Base-by-base conservation (phyloP, 2,797 vertebrate species). In the Allobates femoralis region DNA sequence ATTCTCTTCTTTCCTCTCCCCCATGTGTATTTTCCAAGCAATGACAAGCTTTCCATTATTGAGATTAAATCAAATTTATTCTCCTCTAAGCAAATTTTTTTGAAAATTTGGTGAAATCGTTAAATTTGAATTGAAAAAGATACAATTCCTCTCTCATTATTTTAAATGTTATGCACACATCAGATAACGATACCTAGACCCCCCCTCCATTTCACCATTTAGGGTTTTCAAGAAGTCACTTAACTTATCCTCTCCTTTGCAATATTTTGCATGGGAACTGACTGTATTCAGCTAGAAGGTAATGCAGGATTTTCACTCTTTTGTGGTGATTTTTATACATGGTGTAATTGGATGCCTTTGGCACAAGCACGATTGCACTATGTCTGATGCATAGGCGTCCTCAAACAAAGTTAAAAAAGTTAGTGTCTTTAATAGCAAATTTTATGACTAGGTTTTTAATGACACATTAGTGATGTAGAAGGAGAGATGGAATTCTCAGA, bases 401-500 rank as follows among this genome's bases (percentile, higher is more conserved):
- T 12, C 23, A 71, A 71, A 66, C 7, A 66, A 67, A 19, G 16
- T 32, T 8, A 8, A 34, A 37, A 73, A 74, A 71, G 41, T 74
- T 71, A 26, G 71, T 50, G 23, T 26, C 37, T 74, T 74, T 74
- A 71, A 74, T 46, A 74, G 71, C 71, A 74, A 74, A 41, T 74
- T 74, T 46, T 74, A 74, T 26, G 41, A 74, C 46, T n/a, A 67
- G 32, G 34, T 55, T 37, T 83, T 83, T 75, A 83, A 37, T n/a
- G 51, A 60, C 71, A 41, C 69, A 83, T 75, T 74, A 74, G 55
- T 74, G 55, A 41, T 58, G 28, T 71, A 71, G 64, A 55, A 71
- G 67, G 30, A 15, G 23, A 62, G 71, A 60, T 74, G 46, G 34
- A 62, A 62, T 75, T 83, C 81, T 83, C 32, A 83, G 81, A 83